Evolutionary conservation across 1,140 invertebrate genomes (phyloP).

Genomic region (Bombus waltoni): DNA sequence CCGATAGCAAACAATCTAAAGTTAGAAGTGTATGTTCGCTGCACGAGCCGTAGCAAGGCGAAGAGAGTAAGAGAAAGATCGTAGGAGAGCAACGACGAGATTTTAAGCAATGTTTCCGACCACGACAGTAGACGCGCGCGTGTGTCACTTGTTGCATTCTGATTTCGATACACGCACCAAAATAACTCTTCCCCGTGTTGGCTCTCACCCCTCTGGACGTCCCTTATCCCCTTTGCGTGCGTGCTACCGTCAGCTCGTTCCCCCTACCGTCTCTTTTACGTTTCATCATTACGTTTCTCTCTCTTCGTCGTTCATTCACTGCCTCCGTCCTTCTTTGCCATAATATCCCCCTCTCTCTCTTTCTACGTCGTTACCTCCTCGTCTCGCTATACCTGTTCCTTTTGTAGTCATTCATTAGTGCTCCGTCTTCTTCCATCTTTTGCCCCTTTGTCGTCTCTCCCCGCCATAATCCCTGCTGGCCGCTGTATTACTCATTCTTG

Average conservation of each 20-base stretch:
- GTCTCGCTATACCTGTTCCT: slow-evolving; percentile 59
- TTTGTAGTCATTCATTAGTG: slow-evolving; percentile 68
- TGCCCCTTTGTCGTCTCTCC: slow-evolving; percentile 9
- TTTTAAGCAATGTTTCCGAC: slow-evolving; percentile 52
- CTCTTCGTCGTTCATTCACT: slow-evolving; percentile 53
- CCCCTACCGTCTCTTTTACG: slow-evolving; percentile 6
- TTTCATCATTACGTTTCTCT: neutral
- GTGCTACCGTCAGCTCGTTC: slow-evolving; percentile 42
- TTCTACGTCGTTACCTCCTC: slow-evolving; percentile 5
- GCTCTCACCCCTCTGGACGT: slow-evolving; percentile 35
- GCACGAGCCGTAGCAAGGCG: slow-evolving; percentile 12
- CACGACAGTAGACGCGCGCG: slow-evolving; percentile 51
- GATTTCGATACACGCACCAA: slow-evolving; percentile 74
- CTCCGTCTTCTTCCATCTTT: slow-evolving; percentile 29
- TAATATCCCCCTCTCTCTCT: neutral
- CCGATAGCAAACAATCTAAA: slow-evolving; percentile 51
- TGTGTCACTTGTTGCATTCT: slow-evolving; percentile 78
- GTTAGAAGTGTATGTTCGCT: slow-evolving; percentile 43
- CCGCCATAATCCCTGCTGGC: neutral
- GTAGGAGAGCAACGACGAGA: slow-evolving; percentile 14
- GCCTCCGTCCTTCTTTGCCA: slow-evolving; percentile 27
- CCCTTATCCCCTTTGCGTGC: slow-evolving; percentile 65
- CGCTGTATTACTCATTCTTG: slow-evolving; percentile 57
- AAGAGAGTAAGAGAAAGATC: neutral
- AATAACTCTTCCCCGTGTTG: slow-evolving; percentile 67